A percentile compares a stretch with the other conserved stretches of the same genome.
These are phyloP conservation scores for Cryptocephalus primarius DNA, from an alignment of 2,888 invertebrate species.

Conservation along the genomic window DNA sequence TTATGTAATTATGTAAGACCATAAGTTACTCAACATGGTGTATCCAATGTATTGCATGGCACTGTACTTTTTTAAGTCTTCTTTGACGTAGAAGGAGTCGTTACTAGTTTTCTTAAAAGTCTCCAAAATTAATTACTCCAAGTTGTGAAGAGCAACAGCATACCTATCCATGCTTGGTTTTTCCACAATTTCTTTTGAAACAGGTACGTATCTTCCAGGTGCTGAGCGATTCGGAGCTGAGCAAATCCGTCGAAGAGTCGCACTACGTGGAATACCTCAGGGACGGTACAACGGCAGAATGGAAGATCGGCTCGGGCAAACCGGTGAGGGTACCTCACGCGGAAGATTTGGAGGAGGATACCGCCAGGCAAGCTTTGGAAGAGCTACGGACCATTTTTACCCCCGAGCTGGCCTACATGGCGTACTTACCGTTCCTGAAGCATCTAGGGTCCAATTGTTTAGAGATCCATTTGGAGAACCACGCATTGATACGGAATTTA, in stretches of 20 bases:
- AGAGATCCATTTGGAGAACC: conserved; percentile 65
- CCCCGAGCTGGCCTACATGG: conserved; percentile 70
- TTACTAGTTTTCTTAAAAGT: too few species aligned
- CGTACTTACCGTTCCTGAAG: conserved; percentile 66
- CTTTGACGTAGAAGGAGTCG: too few species aligned
- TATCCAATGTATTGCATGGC: too few species aligned
- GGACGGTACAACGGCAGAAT: conserved; percentile 50
- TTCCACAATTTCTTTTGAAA: too few species aligned
- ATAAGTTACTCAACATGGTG: too few species aligned
- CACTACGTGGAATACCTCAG: conserved; percentile 47
- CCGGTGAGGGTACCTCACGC: conserved; percentile 38
- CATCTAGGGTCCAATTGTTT: conserved; percentile 61
- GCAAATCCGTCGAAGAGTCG: conserved; percentile 6
- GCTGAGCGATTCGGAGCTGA: not conserved
- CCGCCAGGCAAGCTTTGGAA: conserved; percentile 44
- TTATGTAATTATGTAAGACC: too few species aligned
- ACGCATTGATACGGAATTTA: conserved; percentile 62
- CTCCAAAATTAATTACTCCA: too few species aligned
- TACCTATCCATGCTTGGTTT: too few species aligned
- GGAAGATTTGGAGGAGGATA: conserved; percentile 36
- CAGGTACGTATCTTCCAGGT: not conserved
- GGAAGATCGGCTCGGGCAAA: conserved; percentile 45
- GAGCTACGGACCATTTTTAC: conserved; percentile 78
- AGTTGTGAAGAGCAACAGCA: too few species aligned
- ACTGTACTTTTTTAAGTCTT: too few species aligned